phyloP scores from a whole-genome alignment of 2,888 invertebrate genomes.

The Macrophya annulata region DNA sequence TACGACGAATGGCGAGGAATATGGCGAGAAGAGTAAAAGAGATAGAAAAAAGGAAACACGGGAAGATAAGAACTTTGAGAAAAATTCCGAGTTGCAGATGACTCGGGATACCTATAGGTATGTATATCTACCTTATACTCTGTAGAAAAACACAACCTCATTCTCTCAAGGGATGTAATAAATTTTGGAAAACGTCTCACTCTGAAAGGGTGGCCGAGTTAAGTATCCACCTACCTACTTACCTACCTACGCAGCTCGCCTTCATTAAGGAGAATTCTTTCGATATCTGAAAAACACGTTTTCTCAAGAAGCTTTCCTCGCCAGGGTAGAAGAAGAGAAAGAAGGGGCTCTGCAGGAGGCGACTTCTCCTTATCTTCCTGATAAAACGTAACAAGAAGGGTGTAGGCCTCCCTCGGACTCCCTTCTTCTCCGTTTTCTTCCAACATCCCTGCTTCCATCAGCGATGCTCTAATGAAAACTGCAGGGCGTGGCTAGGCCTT shows the following conservation, averaged over 20 bases:
- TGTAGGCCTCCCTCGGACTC: slow-evolving; percentile 32
- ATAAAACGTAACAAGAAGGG: slow-evolving; percentile 55
- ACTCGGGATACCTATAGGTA: neutral
- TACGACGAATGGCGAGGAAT: neutral
- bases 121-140: neutral
- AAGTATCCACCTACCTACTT: slow-evolving; percentile 33
- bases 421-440: slow-evolving; percentile 1
- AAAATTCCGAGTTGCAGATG: slow-evolving; percentile 38
- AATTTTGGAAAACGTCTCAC: slow-evolving; percentile 51
- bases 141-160: slow-evolving; percentile 38
- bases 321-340: neutral
- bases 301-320: slow-evolving; percentile 27
- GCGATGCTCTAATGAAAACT: slow-evolving; percentile 66
- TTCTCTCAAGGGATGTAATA: slow-evolving; percentile 50
- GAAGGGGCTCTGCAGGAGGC: neutral
- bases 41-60: neutral
- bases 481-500: slow-evolving; percentile 62
- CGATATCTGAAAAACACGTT: slow-evolving; percentile 55
- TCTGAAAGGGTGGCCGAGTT: slow-evolving; percentile 49
- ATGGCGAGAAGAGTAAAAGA: neutral
- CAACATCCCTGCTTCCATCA: slow-evolving; percentile 60
- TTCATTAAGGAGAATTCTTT: slow-evolving; percentile 53
- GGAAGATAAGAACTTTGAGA: slow-evolving; percentile 39
- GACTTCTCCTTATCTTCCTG: slow-evolving; percentile 35
- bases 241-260: slow-evolving; percentile 21